Percentiles rank a stretch among this genome's conserved stretches.
phyloP scores from a whole-genome alignment of 2,113 vertebrate genomes.

The Bostrychus sinensis region DNA sequence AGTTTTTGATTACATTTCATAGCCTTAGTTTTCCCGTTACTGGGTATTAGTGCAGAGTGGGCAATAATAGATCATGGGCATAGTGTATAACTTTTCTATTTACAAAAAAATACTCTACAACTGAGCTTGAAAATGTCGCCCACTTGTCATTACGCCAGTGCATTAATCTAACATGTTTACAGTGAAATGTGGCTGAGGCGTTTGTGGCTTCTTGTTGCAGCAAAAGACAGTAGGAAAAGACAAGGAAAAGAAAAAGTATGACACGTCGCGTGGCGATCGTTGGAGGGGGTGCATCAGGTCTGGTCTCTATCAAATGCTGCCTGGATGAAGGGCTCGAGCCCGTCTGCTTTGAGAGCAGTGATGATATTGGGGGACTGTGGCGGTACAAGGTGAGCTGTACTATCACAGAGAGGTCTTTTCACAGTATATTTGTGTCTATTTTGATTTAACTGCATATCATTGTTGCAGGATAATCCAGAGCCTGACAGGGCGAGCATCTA shows the following conservation, averaged over 20 bases:
- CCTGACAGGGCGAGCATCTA: conserved; percentile 90
- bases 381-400: conserved; percentile 73
- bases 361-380: conserved; percentile 85
- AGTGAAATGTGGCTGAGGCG: not conserved
- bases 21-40: too few relatives aligned
- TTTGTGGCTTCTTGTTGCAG: not conserved
- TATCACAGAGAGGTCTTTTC: too few relatives aligned
- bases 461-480: conserved; percentile 82
- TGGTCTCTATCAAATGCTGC: conserved; percentile 83
- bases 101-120: too few relatives aligned
- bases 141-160: not conserved
- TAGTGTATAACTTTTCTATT: too few relatives aligned
- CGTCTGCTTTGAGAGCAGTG: conserved; percentile 83
- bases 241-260: not conserved
- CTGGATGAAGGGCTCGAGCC: conserved; percentile 84
- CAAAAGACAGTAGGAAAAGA: not conserved
- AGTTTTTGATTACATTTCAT: too few relatives aligned
- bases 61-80: too few relatives aligned
- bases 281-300: conserved; percentile 79
- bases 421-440: not conserved
- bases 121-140: not conserved
- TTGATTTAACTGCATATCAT: not conserved
- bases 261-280: conserved; percentile 73
- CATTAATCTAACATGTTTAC: not conserved
- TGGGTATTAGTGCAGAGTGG: too few relatives aligned